Base-by-base conservation (phyloP, 1,140 invertebrate species). In the Ridgeia piscesae region DNA sequence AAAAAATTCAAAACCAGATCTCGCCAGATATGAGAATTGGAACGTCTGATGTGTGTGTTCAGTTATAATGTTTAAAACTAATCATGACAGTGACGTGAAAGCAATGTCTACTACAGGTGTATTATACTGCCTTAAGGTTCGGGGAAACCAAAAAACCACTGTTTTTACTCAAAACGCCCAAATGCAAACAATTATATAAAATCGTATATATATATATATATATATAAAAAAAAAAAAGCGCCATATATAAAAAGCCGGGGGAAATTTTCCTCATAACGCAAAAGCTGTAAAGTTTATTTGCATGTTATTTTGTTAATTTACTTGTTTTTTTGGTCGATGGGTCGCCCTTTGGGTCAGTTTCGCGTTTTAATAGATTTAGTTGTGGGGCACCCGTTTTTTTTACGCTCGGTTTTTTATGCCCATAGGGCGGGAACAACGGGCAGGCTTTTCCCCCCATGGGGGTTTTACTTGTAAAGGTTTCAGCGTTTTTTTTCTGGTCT, bases 221-320 rank as follows among this genome's bases (percentile, higher is more conserved):
- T 50, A 50, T 50, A 50, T 50, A 50, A 77, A 4, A 77, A 9
- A 77, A 27, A 27, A 77, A 21, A 77, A 77, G 58, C 58, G 58
- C 27, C 58, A 77, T 77, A 21, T 77, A 77, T 77, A 77, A 21
- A 77, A 77, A 21, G 58, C 27, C 27, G 17, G 27, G 11, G 17
- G 58, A 31, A 77, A 77, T 9, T 77, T 77, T 77, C 17, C 27
- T 27, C 58, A 21, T 4, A 77, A 77, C 58, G 58, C 58, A 77
- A 77, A 77, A 14, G 58, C 58, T 77, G 58, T 77, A 9, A 77
- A 77, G 58, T 77, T 77, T 77, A 77, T 21, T 77, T 77, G 58
- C 58, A 77, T 77, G 58, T 77, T 77, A 77, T 77, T 77, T 77
- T 77, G 58, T 77, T 77, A 77, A 77, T 77, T 77, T 77, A 21